These are phyloP conservation scores for Crotalus tigris DNA, from an alignment of 2,113 vertebrate genomes.

Conservation along the genomic window DNA sequence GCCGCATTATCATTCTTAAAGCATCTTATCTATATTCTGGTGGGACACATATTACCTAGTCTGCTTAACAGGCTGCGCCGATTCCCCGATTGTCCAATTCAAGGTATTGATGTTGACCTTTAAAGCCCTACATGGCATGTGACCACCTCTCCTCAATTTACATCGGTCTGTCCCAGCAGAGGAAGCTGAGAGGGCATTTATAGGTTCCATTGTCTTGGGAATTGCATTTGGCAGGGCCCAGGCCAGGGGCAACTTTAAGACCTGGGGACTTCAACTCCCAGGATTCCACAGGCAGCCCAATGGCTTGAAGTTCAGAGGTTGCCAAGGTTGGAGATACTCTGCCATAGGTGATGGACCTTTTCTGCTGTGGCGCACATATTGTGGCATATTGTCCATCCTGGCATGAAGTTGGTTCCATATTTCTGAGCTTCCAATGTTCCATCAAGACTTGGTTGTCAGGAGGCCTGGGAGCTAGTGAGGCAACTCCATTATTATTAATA, in stretches of 20 bases:
- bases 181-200: not conserved
- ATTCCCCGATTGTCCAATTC: not conserved
- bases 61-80: not conserved
- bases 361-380: not conserved
- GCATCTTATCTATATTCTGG: not conserved
- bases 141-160: not conserved
- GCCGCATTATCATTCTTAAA: not conserved
- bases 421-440: not conserved
- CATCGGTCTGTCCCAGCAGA: not conserved
- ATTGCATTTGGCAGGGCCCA: not conserved
- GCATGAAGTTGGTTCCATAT: not conserved
- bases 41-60: not conserved
- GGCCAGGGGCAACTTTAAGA: not conserved
- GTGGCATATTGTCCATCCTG: not conserved
- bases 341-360: not conserved
- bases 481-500: not conserved
- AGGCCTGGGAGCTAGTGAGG: not conserved
- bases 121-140: not conserved
- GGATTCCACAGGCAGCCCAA: not conserved
- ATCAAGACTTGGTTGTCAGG: not conserved
- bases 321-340: not conserved
- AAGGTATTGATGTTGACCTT: not conserved
- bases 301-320: not conserved
- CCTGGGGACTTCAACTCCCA: not conserved
- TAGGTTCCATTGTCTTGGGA: not conserved